Conservation (phyloP, 2,888 invertebrate species). For the Strigamia maritima region DNA sequence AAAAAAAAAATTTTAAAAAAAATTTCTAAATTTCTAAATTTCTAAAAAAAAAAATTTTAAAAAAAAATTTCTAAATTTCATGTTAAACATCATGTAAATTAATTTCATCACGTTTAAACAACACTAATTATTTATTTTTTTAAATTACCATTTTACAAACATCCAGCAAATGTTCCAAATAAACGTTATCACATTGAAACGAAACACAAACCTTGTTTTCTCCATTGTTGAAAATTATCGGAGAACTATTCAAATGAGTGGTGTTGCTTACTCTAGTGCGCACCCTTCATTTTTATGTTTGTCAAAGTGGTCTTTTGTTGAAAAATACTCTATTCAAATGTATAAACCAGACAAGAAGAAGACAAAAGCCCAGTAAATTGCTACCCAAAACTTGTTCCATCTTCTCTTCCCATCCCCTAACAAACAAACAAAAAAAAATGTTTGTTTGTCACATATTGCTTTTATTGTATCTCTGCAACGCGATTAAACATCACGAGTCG, state of each 20-base stretch:
- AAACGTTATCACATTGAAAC: not conserved
- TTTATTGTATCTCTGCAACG: not conserved
- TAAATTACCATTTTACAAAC: not conserved
- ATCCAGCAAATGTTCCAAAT: not conserved
- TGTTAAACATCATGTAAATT: not conserved
- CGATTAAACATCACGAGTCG: not conserved
- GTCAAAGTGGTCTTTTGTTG: slow-evolving; percentile 29
- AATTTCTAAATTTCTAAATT: not conserved
- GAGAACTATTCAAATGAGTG: slow-evolving; percentile 20
- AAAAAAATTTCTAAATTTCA: not conserved
- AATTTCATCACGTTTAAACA: not conserved
- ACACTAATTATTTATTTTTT: not conserved
- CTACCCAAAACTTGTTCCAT: not conserved
- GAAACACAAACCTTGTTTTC: slow-evolving; percentile 22
- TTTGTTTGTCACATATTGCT: not conserved
- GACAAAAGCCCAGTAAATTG: not conserved
- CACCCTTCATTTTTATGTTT: slow-evolving; percentile 26
- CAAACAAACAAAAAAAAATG: not conserved
- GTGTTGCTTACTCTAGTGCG: slow-evolving; percentile 20
- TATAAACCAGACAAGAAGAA: not conserved
- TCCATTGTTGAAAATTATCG: slow-evolving; percentile 26
- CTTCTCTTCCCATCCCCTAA: not conserved
- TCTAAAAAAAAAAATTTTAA: not conserved
- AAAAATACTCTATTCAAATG: slow-evolving; percentile 3
- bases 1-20: not conserved